Percentiles rank a stretch among this genome's conserved stretches.
Evolutionary conservation across 2,113 vertebrate genomes (phyloP).

Genomic region (Strix uralensis): DNA sequence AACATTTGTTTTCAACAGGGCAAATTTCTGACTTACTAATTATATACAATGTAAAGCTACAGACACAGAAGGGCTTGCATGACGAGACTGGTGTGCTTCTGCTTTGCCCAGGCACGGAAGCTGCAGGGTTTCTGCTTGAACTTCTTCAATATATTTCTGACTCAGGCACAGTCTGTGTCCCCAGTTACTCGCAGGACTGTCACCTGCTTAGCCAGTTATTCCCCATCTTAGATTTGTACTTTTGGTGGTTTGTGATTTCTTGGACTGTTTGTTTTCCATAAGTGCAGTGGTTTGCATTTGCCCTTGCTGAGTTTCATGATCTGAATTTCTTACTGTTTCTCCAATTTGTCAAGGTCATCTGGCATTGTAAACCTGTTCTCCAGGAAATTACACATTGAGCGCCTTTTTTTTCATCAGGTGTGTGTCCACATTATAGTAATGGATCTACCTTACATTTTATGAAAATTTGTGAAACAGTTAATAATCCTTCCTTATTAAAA

Average conservation of each 20-base stretch:
- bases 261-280: not conserved
- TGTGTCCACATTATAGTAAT: not conserved
- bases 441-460: not conserved
- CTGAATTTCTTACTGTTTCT: not conserved
- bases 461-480: not conserved
- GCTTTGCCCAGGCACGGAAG: not conserved
- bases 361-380: not conserved
- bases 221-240: not conserved
- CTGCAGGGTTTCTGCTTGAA: not conserved
- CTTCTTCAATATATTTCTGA: not conserved
- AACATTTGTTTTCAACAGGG: not conserved
- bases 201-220: not conserved
- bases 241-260: not conserved
- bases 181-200: not conserved
- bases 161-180: not conserved
- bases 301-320: not conserved
- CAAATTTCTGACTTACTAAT: not conserved
- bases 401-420: not conserved
- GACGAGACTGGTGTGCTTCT: not conserved
- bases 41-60: not conserved
- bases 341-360: not conserved
- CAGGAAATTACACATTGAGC: not conserved
- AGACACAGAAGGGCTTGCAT: not conserved
- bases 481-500: not conserved
- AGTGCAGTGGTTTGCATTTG: not conserved